A percentile compares a stretch with the other conserved stretches of the same genome.
phyloP scores from a whole-genome alignment of 2,113 vertebrate genomes.

The Theristicus caerulescens region DNA sequence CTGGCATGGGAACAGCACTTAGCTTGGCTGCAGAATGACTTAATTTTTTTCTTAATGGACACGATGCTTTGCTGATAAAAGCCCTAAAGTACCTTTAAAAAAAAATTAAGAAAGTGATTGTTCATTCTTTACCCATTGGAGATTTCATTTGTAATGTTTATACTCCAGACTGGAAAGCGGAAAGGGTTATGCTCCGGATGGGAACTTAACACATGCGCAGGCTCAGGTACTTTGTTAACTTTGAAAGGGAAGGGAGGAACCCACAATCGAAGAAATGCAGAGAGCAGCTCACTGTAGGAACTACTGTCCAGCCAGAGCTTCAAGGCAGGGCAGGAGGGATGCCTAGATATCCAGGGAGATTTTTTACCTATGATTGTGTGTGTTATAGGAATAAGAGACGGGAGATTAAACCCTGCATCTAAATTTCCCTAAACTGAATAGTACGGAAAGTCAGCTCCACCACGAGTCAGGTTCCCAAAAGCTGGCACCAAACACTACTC shows the following conservation, averaged over 20 bases:
- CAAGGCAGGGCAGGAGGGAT: not conserved
- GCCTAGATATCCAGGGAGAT: not conserved
- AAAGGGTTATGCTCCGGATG: not conserved
- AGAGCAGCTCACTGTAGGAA: not conserved
- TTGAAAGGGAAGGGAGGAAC: not conserved
- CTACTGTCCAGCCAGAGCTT: not conserved
- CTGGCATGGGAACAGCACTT: slow-evolving; percentile 64
- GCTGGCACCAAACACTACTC: not conserved
- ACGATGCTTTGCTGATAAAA: slow-evolving; percentile 71
- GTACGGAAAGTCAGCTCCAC: not conserved
- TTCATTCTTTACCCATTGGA: slow-evolving; percentile 51
- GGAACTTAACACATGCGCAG: not conserved
- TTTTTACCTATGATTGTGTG: fast-evolving
- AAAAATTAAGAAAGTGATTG: slow-evolving; percentile 65
- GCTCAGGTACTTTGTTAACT: slow-evolving; percentile 1
- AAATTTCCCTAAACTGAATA: not conserved
- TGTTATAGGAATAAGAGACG: not conserved
- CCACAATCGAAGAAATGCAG: fast-evolving
- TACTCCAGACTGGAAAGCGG: not conserved
- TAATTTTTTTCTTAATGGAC: slow-evolving; percentile 81
- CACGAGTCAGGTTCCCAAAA: not conserved
- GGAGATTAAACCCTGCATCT: not conserved
- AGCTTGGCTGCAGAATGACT: slow-evolving; percentile 67
- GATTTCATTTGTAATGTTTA: slow-evolving; percentile 49
- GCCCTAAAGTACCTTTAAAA: slow-evolving; percentile 70